Percentiles rank a stretch among this genome's conserved stretches.
Conservation (phyloP, 2,888 invertebrate species). For the Yponomeuta cagnagella region DNA sequence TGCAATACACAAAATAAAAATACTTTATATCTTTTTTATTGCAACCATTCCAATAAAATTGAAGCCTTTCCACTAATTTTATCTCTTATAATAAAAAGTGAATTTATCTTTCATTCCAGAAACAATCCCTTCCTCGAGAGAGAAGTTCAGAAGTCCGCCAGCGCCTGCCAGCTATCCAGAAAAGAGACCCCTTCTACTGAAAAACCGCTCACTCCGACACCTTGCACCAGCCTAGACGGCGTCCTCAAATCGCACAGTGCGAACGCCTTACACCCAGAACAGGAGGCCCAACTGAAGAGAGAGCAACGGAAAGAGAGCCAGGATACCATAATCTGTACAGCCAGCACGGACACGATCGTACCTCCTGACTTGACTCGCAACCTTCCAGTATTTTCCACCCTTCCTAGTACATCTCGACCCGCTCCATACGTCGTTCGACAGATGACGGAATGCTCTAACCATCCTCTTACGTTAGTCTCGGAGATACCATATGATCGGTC, state of each 20-base stretch:
- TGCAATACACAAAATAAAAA: too few relatives aligned
- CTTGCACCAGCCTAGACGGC: conserved; percentile 42
- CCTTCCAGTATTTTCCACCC: conserved; percentile 30
- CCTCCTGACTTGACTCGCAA: conserved; percentile 43
- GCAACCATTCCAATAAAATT: too few relatives aligned
- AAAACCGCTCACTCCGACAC: conserved; percentile 42
- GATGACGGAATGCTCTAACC: conserved; percentile 29
- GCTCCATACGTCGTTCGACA: conserved; percentile 42
- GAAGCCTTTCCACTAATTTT: too few relatives aligned
- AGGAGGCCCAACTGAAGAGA: conserved; percentile 24
- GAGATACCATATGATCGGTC: conserved; percentile 41
- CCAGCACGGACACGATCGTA: conserved; percentile 59
- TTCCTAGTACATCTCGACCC: conserved; percentile 20
- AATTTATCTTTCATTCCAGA: conserved; percentile 32
- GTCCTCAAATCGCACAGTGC: conserved; percentile 66
- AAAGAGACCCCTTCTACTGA: conserved; percentile 51
- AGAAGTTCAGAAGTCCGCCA: conserved; percentile 81
- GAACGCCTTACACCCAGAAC: conserved; percentile 57
- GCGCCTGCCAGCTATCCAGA: conserved; percentile 70
- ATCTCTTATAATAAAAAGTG: too few relatives aligned
- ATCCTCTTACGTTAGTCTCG: neutral
- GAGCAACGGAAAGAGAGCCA: conserved; percentile 30
- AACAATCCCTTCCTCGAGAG: conserved; percentile 71
- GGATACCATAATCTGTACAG: conserved; percentile 47
- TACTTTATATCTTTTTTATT: too few relatives aligned